Evolutionary conservation across 2,113 vertebrate genomes (phyloP), one percentile per base, ranked within the genome.

Genomic region (Dipodomys spectabilis): DNA sequence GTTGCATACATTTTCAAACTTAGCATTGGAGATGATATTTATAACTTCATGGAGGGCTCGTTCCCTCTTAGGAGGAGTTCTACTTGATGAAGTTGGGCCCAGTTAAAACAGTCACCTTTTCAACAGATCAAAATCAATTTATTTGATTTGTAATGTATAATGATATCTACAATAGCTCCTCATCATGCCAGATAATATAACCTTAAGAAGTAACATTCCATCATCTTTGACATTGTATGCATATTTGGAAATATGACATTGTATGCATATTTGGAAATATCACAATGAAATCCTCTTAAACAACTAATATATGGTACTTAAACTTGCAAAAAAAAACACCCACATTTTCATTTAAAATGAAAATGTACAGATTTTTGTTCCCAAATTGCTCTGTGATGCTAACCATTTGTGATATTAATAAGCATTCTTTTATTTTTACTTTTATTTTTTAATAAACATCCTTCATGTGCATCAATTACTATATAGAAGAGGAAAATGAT

Each of bases 81-180:
- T 6, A 72, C n/a, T 25, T 49, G 22, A 71, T 77, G 45, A 84
- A 84, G 22, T 28, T 5, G 73, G 22, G 27, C 8, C 6, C 25
- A 25, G 6, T 25, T 13, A 77, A 2, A 28, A 68, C n/a, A 72
- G 67, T 27, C 5, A n/a, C 27, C 10, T 25, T 71, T 94, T 88
- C 49, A 22, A 85, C 45, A 67, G 32, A 0, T 85, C 13, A 90
- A 65, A 95, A 91, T 82, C 23, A 80, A 91, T 6, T 30, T 35
- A 62, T 78, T 77, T 30, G 22, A 79, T 35, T 88, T 91, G 81
- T 22, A 3, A n/a, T 49, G 27, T 45, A 90, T 91, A 85, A 77
- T 77, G 57, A 78, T 0, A 82, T 84, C 32, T 30, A 60, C 10
- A 64, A 91, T 82, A 86, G 71, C 23, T 19, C 11, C 74, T 94